A percentile compares a stretch with the other conserved stretches of the same genome.
phyloP scores from a whole-genome alignment of 2,888 invertebrate species.

The Chesias legatella region DNA sequence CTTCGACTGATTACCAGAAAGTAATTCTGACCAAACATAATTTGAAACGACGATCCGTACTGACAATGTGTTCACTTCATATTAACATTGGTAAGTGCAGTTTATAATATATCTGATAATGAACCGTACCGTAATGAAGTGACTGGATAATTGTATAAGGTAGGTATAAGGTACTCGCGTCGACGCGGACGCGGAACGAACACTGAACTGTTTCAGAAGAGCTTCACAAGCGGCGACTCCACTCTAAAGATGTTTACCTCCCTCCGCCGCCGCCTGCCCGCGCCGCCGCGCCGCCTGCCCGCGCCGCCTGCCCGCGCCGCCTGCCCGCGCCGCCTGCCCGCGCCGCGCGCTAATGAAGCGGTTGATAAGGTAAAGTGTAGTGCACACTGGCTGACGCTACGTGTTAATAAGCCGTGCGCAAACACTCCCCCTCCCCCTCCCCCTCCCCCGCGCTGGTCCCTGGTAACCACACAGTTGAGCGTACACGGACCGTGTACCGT shows the following conservation, averaged over 20 bases:
- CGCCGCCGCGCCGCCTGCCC: neutral
- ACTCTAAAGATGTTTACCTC: neutral
- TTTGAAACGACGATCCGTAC: too few relatives aligned
- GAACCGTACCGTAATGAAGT: too few relatives aligned
- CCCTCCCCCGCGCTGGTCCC: neutral
- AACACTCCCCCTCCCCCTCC: neutral
- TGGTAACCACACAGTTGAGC: slow-evolving; percentile 9
- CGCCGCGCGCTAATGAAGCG: slow-evolving; percentile 6
- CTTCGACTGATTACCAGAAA: too few relatives aligned
- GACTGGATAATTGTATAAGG: too few relatives aligned
- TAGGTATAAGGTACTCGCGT: too few relatives aligned
- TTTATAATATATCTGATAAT: too few relatives aligned
- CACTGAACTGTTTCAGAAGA: too few relatives aligned
- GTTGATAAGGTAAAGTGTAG: slow-evolving; percentile 6
- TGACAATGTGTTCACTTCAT: too few relatives aligned
- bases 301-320: neutral
- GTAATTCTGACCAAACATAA: too few relatives aligned
- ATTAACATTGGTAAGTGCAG: too few relatives aligned
- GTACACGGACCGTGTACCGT: slow-evolving; percentile 2
- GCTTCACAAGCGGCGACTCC: neutral
- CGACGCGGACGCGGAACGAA: too few relatives aligned
- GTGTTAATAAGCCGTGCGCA: neutral
- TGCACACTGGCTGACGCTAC: slow-evolving; percentile 3
- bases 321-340: neutral
- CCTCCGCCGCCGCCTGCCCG: neutral